Evolutionary conservation across 2,113 vertebrate species (phyloP).

Genomic region (cattle (Bos taurus)): DNA sequence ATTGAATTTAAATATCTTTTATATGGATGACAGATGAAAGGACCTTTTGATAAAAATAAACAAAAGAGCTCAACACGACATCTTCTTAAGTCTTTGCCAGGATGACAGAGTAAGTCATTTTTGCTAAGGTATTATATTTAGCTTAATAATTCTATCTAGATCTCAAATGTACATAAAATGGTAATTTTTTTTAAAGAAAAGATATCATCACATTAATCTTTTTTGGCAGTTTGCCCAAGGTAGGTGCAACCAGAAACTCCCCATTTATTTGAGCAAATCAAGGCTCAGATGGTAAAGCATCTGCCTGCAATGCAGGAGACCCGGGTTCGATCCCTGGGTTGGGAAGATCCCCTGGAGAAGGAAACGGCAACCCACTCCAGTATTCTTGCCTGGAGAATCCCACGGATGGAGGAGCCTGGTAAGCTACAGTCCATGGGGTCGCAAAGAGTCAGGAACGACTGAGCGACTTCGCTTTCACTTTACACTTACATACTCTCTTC

Average conservation of each 20-base stretch:
- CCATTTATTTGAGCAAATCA: conserved; percentile 22
- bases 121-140: conserved; percentile 26
- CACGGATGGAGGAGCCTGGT: too few relatives aligned
- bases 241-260: background rate
- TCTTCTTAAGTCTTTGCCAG: conserved; percentile 60
- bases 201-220: background rate
- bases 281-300: too few relatives aligned
- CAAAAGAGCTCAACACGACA: conserved; percentile 38
- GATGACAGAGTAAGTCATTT: conserved; percentile 52
- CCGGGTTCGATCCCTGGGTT: too few relatives aligned
- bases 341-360: too few relatives aligned
- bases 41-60: conserved; percentile 65
- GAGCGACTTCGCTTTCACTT: background rate
- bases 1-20: conserved; percentile 36
- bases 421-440: too few relatives aligned
- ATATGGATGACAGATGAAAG: conserved; percentile 53
- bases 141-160: conserved; percentile 35
- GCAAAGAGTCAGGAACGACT: too few relatives aligned
- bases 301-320: too few relatives aligned
- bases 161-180: conserved; percentile 29
- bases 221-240: background rate
- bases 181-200: conserved; percentile 16
- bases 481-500: background rate
- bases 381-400: too few relatives aligned
- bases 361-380: too few relatives aligned